A percentile compares a stretch with the other conserved stretches of the same genome.
Evolutionary conservation across 2,113 vertebrate species (phyloP).

Genomic region (Romanogobio albipinnatus): DNA sequence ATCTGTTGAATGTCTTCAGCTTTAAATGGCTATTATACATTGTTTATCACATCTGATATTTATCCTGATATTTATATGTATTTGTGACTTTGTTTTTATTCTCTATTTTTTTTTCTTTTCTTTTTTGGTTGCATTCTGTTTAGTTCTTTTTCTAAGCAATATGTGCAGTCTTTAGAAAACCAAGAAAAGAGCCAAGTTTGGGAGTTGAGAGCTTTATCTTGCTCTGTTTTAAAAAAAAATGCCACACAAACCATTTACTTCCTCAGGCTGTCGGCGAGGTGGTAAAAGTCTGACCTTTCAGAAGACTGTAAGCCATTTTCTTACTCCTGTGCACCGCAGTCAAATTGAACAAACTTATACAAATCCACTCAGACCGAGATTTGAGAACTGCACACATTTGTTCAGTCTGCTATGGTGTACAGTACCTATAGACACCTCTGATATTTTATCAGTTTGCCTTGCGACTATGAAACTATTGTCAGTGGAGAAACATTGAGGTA

Average conservation of each 20-base stretch:
- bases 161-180: conserved; percentile 53
- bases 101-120: no score
- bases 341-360: conserved; percentile 24
- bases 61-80: conserved; percentile 57
- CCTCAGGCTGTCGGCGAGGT: conserved; percentile 54
- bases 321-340: conserved; percentile 34
- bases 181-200: conserved; percentile 47
- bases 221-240: conserved; percentile 17
- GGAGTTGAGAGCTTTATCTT: conserved; percentile 27
- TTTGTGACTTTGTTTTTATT: conserved; percentile 20
- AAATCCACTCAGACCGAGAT: conserved; percentile 34
- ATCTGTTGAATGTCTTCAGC: conserved; percentile 55
- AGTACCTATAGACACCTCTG: conserved; percentile 26
- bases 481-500: not conserved
- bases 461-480: conserved; percentile 30
- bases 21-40: conserved; percentile 51
- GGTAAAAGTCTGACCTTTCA: conserved; percentile 31
- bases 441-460: conserved; percentile 29
- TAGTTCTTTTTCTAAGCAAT: conserved; percentile 52
- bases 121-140: conserved; percentile 26
- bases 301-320: conserved; percentile 58
- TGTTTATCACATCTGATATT: conserved; percentile 57
- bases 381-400: conserved; percentile 43
- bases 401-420: conserved; percentile 44
- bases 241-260: conserved; percentile 50